Evolutionary conservation across 1,140 invertebrate genomes (phyloP).

Genomic region (Platorchestia sp.): DNA sequence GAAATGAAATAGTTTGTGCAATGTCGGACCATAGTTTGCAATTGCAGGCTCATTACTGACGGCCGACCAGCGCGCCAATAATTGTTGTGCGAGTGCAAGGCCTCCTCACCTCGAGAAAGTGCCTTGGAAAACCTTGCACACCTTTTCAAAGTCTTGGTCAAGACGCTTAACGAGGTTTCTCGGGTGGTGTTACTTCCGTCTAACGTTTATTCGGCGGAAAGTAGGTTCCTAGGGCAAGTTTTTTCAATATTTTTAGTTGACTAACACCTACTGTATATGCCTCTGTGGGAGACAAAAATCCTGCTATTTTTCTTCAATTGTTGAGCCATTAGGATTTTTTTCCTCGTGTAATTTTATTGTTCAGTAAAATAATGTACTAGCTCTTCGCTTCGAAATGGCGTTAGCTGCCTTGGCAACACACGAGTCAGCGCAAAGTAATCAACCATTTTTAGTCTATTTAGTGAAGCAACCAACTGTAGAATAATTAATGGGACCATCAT

Average conservation of each 20-base stretch:
- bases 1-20: constrained; percentile 52
- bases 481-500: neutral
- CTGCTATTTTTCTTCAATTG: neutral
- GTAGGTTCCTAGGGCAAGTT: neutral
- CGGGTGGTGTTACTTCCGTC: neutral
- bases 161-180: neutral
- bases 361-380: neutral
- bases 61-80: neutral
- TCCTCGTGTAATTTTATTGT: neutral
- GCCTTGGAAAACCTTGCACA: neutral
- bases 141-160: constrained; percentile 33
- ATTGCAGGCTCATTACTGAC: neutral
- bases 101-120: constrained; percentile 41
- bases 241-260: neutral
- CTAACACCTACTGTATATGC: neutral
- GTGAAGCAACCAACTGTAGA: neutral
- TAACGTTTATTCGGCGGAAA: neutral
- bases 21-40: constrained; percentile 3
- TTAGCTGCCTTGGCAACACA: neutral
- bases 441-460: neutral
- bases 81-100: constrained; percentile 15
- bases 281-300: neutral
- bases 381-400: neutral
- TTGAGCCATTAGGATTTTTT: neutral
- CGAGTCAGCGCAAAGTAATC: neutral